Percentiles rank a stretch among this genome's conserved stretches.
Conservation (phyloP, 1,140 invertebrate species). For the Zaprionus nigranus region DNA sequence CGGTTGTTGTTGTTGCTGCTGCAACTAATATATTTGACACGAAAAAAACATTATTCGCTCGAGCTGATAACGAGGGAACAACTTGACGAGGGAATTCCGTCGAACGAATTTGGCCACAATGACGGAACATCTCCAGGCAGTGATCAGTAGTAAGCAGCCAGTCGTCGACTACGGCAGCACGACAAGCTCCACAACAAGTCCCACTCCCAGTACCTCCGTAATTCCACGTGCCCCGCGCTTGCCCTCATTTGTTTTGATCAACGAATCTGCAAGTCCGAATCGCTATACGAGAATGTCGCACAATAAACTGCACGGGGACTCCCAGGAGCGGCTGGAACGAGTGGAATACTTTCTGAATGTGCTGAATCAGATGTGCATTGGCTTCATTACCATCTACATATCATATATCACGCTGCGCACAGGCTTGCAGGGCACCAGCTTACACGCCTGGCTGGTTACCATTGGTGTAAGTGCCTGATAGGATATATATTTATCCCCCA, state of each 20-base stretch:
- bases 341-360: constrained; percentile 70
- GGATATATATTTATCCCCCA: background rate
- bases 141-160: constrained; percentile 54
- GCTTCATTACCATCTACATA: constrained; percentile 80
- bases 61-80: constrained; percentile 50
- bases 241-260: constrained; percentile 49
- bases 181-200: constrained; percentile 23
- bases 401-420: constrained; percentile 69
- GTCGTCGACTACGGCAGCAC: constrained; percentile 72
- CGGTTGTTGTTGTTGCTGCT: constrained; percentile 21
- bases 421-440: constrained; percentile 48
- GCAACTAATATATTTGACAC: constrained; percentile 55
- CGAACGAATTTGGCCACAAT: constrained; percentile 25
- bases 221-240: constrained; percentile 17
- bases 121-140: constrained; percentile 54
- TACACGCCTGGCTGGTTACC: constrained; percentile 79
- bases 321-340: constrained; percentile 38
- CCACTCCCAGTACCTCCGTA: background rate
- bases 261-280: constrained; percentile 37
- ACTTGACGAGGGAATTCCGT: constrained; percentile 24
- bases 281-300: constrained; percentile 64
- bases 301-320: constrained; percentile 33
- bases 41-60: constrained; percentile 71
- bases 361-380: constrained; percentile 80
- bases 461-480: constrained; percentile 64